Conservation (phyloP, 2,113 vertebrate genomes). For the Brachypodius melanocephalos region DNA sequence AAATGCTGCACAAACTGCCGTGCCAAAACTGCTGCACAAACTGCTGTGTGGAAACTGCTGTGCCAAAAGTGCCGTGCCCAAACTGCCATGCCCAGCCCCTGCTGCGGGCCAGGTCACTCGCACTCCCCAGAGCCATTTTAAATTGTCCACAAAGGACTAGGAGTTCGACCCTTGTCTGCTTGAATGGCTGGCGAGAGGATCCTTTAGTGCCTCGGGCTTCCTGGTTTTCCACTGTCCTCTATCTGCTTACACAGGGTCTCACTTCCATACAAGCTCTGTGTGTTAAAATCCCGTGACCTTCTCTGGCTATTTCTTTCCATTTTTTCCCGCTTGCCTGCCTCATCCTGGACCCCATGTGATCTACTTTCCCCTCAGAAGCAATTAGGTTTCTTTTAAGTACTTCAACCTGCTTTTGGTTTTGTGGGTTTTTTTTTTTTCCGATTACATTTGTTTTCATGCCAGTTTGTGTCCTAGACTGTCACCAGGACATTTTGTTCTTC, state of each 20-base stretch:
- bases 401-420: neutral
- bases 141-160: neutral
- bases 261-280: neutral
- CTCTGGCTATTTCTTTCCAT: neutral
- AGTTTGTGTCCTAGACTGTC: neutral
- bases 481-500: neutral
- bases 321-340: neutral
- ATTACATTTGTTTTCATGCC: neutral
- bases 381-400: neutral
- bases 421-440: neutral
- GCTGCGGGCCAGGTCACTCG: rapidly evolving
- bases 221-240: conserved; percentile 1
- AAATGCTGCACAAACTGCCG: neutral
- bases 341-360: neutral
- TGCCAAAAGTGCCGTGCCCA: too few relatives aligned
- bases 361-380: neutral
- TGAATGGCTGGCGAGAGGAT: neutral
- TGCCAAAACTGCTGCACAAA: too few relatives aligned
- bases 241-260: neutral
- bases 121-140: neutral
- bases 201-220: neutral
- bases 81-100: neutral
- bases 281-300: neutral
- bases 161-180: rapidly evolving
- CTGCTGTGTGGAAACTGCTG: neutral